phyloP scores from a whole-genome alignment of 1,140 invertebrate genomes.

The Hesperophylax magnus region DNA sequence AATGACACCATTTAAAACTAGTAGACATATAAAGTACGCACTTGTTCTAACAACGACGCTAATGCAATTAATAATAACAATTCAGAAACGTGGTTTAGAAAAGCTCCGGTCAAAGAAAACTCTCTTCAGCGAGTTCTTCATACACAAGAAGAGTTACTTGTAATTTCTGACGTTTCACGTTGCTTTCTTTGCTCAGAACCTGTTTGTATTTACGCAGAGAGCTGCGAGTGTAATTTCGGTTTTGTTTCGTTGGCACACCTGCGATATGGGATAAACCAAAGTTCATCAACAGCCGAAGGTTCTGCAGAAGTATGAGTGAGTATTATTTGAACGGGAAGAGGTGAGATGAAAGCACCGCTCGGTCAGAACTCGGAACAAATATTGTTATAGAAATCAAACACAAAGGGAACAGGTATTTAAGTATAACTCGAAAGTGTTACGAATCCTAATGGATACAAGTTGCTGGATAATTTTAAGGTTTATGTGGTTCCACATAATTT shows the following conservation, averaged over 20 bases:
- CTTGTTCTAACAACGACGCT: no score
- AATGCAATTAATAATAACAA: no score
- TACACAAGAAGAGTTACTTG: background rate
- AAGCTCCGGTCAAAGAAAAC: background rate
- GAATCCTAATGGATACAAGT: no score
- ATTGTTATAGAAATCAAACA: no score
- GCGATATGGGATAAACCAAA: background rate
- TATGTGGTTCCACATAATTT: no score
- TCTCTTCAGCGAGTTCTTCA: background rate
- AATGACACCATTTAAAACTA: no score
- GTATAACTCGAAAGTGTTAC: no score
- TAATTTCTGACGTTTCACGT: background rate
- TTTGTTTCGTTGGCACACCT: constrained; percentile 5
- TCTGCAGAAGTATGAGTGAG: background rate
- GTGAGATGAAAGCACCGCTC: no score
- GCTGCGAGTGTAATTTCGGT: background rate
- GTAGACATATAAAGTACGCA: no score
- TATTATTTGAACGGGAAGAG: background rate
- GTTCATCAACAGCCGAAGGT: background rate
- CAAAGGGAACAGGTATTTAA: no score
- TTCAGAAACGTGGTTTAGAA: background rate
- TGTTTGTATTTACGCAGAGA: background rate
- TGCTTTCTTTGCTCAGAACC: background rate
- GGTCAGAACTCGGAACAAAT: no score
- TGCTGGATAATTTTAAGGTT: no score